Evolutionary conservation across 2,113 vertebrate species (phyloP), one percentile per base, ranked within the genome.

Genomic region (Amia ocellicauda): DNA sequence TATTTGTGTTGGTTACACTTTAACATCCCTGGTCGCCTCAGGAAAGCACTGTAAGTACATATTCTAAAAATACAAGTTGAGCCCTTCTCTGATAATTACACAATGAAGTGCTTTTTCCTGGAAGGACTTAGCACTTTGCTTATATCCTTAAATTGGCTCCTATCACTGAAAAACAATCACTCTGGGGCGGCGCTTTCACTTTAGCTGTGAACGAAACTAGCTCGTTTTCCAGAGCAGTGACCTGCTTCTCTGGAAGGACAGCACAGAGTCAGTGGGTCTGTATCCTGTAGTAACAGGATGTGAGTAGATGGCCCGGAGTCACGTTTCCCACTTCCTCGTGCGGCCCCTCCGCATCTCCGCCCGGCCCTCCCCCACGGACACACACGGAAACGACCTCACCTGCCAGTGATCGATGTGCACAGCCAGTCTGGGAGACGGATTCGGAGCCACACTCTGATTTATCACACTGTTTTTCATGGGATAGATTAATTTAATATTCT

Each of bases 221-320:
- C 62, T 9, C 24, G 26, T 71, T 55, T 75, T 70, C 45, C 40
- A 60, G 45, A 69, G 64, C 52, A 40, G 53, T 74, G 20, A 76
- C 69, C 64, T 70, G 63, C 62, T 54, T 58, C 75, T 47, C 26
- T 74, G 51, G 42, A 76, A 78, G 74, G 81, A 7, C 5, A 58
- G 49, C 76, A 72, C 60, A 77, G 8, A 55, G 65, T 69, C 67
- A 45, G 78, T 79, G 82, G 71, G 81, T 84, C 80, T 84, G 74
- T 74, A 76, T 88, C 87, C 80, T 86, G 67, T 81, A 80, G 78
- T 86, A 72, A 79, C 85, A 87, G 80, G 76, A 91, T 86, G 77
- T 71, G 5, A 84, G 71, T 78, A 79, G 70, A 74, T 77, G 80
- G 77, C 63, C 74, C 78, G 58, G 68, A 87, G 86, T 86, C 84